These are phyloP conservation scores for Macrotrachela quadricornifera DNA, from an alignment of 1,140 invertebrate species.

Conservation along the genomic window DNA sequence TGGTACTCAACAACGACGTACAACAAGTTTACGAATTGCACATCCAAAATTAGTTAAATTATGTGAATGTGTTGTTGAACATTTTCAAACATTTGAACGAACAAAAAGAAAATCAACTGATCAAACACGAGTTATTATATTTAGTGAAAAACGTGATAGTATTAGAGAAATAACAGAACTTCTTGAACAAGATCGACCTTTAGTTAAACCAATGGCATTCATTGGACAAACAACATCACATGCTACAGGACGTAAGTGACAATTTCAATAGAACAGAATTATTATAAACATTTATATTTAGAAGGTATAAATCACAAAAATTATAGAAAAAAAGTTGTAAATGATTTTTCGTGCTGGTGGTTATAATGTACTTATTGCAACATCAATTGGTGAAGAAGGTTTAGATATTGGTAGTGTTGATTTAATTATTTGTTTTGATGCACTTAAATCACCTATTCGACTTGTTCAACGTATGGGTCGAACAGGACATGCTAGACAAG, in stretches of 20 bases:
- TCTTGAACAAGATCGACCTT: conserved; percentile 46
- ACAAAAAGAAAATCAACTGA: conserved; percentile 2
- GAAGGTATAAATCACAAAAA: conserved; percentile 43
- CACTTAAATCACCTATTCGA: conserved; percentile 55
- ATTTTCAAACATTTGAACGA: conserved; percentile 41
- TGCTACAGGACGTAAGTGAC: neutral
- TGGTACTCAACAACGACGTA: neutral
- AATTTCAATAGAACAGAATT: no score
- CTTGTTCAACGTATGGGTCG: conserved; percentile 68
- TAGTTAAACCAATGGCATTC: conserved; percentile 61
- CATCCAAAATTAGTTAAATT: conserved; percentile 71
- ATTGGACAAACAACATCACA: conserved; percentile 46
- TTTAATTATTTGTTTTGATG: conserved; percentile 76
- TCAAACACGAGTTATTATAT: conserved; percentile 33
- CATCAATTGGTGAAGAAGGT: conserved; percentile 83
- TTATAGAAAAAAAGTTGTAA: conserved; percentile 47
- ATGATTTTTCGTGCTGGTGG: conserved; percentile 50
- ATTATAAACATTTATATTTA: no score
- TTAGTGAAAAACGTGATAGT: conserved; percentile 59
- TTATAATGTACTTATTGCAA: conserved; percentile 61
- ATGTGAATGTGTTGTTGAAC: conserved; percentile 47
- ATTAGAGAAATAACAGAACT: conserved; percentile 61
- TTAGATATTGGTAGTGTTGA: conserved; percentile 85
- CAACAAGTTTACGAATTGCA: conserved; percentile 17
- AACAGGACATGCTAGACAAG: conserved; percentile 54